Base-by-base conservation (phyloP, 1,140 invertebrate genomes). In the Mesaphorura yosii region DNA sequence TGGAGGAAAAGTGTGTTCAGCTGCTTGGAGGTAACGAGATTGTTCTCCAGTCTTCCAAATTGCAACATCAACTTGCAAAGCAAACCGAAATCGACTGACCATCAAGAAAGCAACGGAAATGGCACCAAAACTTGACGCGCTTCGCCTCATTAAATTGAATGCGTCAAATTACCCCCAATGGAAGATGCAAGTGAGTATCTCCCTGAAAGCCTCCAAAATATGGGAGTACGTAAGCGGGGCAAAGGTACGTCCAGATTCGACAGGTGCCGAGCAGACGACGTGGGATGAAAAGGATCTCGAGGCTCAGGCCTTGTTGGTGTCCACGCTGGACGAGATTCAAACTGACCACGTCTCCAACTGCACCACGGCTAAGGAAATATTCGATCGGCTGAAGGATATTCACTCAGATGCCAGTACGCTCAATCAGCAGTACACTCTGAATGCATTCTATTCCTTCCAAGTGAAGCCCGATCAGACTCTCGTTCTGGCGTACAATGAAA, bases 351-450 rank as follows among this genome's bases (percentile, higher is more conserved):
- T 54, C 22, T 25, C 20, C 14, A 15, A 39, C 7, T 50, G 45
- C 26, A 26, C 12, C 5, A 54, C 52, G 27, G 26, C 52, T 7
- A 39, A 20, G 6, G 52, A 4, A 19, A 50, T 54, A 3, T 54
- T 42, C 4, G 28, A 54, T 20, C 46, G 15, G 23, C 26, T 54
- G 3, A 26, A 14, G 19, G 45, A 49, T 7, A 23, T 51, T 14
- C 20, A 54, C 31, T 37, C 45, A 5, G 52, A 54, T 28, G 17
- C 10, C 4, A 51, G 46, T 23, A 5, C 3, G 3, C 23, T 54
- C 3, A 54, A 54, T 27, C 34, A 54, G 25, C 52, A 54, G 37
- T 20, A 51, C 14, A 50, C 47, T 7, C 27, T 54, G 10, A 20
- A 17, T 10, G 40, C n/a, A 17, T 54, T 54, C 37, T 38, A 38